These are phyloP conservation scores for Propithecus deckenii DNA, from an alignment of 2,797 vertebrate genomes.

Conservation along the genomic window DNA sequence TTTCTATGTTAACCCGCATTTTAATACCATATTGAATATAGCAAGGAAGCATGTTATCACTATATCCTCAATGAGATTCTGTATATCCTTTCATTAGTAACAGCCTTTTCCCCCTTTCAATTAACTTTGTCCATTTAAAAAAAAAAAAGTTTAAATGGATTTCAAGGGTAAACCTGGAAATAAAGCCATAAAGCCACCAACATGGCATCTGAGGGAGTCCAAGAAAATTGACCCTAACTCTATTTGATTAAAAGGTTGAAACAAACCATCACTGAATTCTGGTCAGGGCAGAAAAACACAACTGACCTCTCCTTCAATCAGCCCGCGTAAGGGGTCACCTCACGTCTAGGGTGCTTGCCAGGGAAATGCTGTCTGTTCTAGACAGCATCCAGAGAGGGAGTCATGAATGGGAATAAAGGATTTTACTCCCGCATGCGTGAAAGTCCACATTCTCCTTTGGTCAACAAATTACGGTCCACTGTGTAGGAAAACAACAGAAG, in stretches of 20 bases:
- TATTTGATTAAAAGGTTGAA: constrained; percentile 33
- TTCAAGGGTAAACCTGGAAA: background rate
- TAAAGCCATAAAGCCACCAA: background rate
- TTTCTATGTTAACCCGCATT: background rate
- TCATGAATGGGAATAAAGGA: background rate
- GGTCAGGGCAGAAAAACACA: background rate
- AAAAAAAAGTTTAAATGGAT: background rate
- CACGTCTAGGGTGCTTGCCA: constrained; percentile 34
- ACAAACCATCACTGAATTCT: background rate
- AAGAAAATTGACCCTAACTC: constrained; percentile 6
- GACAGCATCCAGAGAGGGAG: background rate
- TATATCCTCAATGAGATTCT: background rate
- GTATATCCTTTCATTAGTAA: background rate
- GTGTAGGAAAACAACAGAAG: background rate
- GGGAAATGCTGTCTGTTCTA: background rate
- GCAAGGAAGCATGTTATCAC: background rate
- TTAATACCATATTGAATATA: background rate
- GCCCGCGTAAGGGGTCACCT: background rate
- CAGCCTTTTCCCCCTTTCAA: background rate
- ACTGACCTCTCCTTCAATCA: background rate
- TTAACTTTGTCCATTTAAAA: background rate
- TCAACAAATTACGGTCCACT: background rate
- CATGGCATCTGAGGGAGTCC: background rate
- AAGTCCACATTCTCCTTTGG: background rate
- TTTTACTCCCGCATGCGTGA: background rate